Base-by-base conservation (phyloP, 2,888 invertebrate genomes). In the Fabriciana adippe region DNA sequence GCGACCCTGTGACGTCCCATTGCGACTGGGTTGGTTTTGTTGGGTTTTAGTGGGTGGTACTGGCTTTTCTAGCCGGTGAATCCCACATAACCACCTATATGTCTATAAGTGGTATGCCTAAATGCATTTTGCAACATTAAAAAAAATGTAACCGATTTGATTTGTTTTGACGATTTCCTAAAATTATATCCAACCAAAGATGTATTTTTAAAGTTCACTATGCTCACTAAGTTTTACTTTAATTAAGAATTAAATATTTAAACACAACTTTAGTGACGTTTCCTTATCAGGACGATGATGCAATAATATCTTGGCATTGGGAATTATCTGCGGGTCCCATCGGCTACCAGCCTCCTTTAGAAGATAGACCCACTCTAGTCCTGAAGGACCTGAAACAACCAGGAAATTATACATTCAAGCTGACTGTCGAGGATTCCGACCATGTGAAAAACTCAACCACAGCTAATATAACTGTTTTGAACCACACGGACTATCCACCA, bases 401-500 rank as follows among this genome's bases (percentile, higher is more conserved):
- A 0, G 99, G 99, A 69, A 97, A 97, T 86, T 98, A 97, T 79
- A 97, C 96, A 0, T 97, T 97, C 83, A 97, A 96, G 84, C 90
- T 99, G 70, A 98, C 98, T 0, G 97, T 99, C 0, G 97, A 97
- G 72, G 99, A 99, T 83, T 96, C 97, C 0, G 97, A 98, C 83
- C 97, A 97, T 76, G 96, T 95, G 0, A 96, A 95, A 67, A 98
- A 97, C 83, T 97, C 95, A 0, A 96, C 97, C 0, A 95, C 95
- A 6, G 98, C 98, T 6, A 97, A 97, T 83, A 96, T 99, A 64
- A 97, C 96, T 3, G 98, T 98, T 15, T 89, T 98, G 18, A 97
- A 98, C 91, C 96, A 97, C 75, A 97, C 95, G 0, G 99, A 99
- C 84, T 99, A 99, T 89, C 98, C 98, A 0, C 99, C 99, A 0